Evolutionary conservation across 1,140 invertebrate genomes (phyloP), one percentile per base, ranked within the genome.

Genomic region (Whitmania pigra): DNA sequence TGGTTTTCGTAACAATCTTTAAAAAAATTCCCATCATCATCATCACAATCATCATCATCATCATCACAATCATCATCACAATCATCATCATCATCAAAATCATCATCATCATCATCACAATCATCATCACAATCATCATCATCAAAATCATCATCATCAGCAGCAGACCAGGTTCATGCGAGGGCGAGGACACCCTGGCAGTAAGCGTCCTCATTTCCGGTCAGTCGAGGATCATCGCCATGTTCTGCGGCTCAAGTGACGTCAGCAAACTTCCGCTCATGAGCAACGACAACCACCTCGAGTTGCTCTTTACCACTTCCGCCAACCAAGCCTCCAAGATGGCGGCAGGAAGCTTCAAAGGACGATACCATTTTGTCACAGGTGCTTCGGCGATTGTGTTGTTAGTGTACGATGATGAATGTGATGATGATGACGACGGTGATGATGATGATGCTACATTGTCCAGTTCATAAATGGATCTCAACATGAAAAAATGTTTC

Each of bases 281-380:
- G 57, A 63, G 57, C 20, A 13, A 31, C 57, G 57, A 63, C 57
- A 63, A 63, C 57, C 57, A 63, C 22, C 3, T 63, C 2, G 57
- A 63, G 57, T 18, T 63, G 2, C 22, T 63, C 57, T 63, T 25
- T 18, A 63, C 57, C 29, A 63, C 57, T 63, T 63, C 57, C 57
- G 57, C 57, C 57, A 18, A n/a, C 22, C 43, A 49, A 11, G 43
- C 5, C 9, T 2, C 22, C 57, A 63, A 63, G 29, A 63, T 63
- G 57, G 57, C 57, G 22, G 84, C 87, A 53, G 86, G 87, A 78
- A 92, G 92, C 72, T 95, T 94, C 82, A 88, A 89, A 79, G 90
- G 91, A 63, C 87, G 87, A 29, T 95, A 91, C 82, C 87, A 86
- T 74, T 95, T 94, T 82, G 88, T 89, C 22, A 90, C 91, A 86